Evolutionary conservation across 2,797 vertebrate genomes (phyloP).

Genomic region (Taenioides sp.): DNA sequence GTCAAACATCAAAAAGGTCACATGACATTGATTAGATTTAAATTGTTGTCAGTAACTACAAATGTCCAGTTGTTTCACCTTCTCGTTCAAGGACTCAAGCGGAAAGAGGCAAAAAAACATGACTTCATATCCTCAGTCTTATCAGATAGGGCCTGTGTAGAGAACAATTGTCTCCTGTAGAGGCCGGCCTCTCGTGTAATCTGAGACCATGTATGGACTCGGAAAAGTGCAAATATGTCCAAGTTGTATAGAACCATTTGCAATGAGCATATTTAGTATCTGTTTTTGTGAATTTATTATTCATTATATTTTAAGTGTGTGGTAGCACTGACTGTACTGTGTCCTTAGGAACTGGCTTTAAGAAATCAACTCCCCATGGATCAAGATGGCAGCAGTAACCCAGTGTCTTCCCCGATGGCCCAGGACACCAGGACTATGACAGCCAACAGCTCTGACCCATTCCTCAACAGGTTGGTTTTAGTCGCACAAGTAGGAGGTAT

Average conservation of each 20-base stretch:
- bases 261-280: conserved; percentile 2
- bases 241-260: conserved; percentile 23
- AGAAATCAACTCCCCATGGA: conserved; percentile 98
- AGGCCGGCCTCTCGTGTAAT: conserved; percentile 48
- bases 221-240: conserved; percentile 32
- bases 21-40: conserved; percentile 12
- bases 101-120: conserved; percentile 44
- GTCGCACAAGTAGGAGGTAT: neutral
- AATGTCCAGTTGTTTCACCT: conserved; percentile 26
- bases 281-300: neutral
- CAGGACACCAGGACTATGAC: conserved; percentile 98
- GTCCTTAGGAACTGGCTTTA: conserved; percentile 89
- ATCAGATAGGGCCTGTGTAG: conserved; percentile 61
- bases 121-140: conserved; percentile 62
- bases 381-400: conserved; percentile 89
- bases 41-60: conserved; percentile 20
- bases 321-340: conserved; percentile 36
- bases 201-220: conserved; percentile 39
- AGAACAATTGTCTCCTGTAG: conserved; percentile 67
- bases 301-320: conserved; percentile 18
- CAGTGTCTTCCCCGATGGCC: conserved; percentile 93
- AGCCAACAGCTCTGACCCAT: conserved; percentile 97
- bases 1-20: conserved; percentile 15
- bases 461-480: conserved; percentile 93
- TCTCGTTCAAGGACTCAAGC: conserved; percentile 37